These are phyloP conservation scores for Hydrochoerus hydrochaeris DNA, from an alignment of 2,113 vertebrate species.

Conservation along the genomic window DNA sequence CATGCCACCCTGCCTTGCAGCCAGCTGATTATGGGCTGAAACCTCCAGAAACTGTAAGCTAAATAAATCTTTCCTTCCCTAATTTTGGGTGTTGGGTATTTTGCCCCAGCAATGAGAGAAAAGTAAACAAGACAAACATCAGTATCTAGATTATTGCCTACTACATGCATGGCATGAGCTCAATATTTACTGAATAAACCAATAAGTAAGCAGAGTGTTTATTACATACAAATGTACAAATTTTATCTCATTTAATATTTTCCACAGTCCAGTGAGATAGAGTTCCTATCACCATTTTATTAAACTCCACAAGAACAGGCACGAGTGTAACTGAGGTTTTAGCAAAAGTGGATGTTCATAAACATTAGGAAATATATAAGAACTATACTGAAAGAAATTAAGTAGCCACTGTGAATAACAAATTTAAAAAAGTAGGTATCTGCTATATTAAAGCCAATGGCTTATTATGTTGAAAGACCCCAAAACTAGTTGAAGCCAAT, in stretches of 20 bases:
- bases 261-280: neutral
- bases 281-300: neutral
- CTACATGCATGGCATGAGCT: neutral
- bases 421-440: neutral
- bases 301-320: neutral
- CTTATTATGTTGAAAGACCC: neutral
- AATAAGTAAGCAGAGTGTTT: neutral
- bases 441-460: neutral
- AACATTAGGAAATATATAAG: neutral
- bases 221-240: neutral
- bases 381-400: neutral
- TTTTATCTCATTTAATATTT: neutral
- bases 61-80: no score
- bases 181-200: neutral
- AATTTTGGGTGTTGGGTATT: no score
- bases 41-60: no score
- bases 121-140: neutral
- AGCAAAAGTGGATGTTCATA: neutral
- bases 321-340: neutral
- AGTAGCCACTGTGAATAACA: neutral
- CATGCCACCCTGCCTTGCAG: no score
- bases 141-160: neutral
- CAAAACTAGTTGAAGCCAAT: neutral
- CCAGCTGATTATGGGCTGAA: no score
- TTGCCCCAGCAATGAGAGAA: no score